Conservation (phyloP, 30 jellyfish, hydroid and myxozoan genomes). For the Aurelia aurita region DNA sequence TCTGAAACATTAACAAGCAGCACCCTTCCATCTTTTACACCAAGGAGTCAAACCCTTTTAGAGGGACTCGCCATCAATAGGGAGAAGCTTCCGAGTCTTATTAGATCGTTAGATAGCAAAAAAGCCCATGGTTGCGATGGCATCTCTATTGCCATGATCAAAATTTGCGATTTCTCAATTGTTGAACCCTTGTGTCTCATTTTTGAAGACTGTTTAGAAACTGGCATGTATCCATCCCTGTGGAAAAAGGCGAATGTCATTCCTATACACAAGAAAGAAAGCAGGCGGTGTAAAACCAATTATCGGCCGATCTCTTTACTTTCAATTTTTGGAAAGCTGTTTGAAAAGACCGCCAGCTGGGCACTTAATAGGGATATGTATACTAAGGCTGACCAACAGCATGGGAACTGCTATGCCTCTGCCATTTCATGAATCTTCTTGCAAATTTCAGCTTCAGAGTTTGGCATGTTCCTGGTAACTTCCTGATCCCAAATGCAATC, state of each 20-base stretch:
- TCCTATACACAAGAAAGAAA: too few relatives aligned
- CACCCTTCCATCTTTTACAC: slow-evolving; percentile 36
- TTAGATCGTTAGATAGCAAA: slow-evolving; percentile 23
- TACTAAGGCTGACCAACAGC: slow-evolving; percentile 1
- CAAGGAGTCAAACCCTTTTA: slow-evolving; percentile 12
- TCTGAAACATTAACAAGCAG: slow-evolving; percentile 27
- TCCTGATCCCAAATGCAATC: neutral
- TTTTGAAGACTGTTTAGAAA: too few relatives aligned
- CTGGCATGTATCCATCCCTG: too few relatives aligned
- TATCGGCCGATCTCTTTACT: too few relatives aligned
- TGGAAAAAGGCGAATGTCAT: too few relatives aligned
- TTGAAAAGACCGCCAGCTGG: slow-evolving; percentile 37
- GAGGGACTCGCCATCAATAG: neutral
- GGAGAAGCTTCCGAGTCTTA: neutral
- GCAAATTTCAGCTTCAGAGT: neutral
- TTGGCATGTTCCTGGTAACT: slow-evolving; percentile 8
- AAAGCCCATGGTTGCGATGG: slow-evolving; percentile 11
- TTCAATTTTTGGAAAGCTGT: too few relatives aligned
- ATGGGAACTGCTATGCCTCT: slow-evolving; percentile 31
- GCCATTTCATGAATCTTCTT: neutral
- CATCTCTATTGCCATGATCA: too few relatives aligned
- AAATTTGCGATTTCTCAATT: too few relatives aligned
- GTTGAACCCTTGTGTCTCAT: too few relatives aligned
- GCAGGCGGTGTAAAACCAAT: too few relatives aligned
- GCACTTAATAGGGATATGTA: neutral